phyloP scores from a whole-genome alignment of 2,888 invertebrate species.

The Ramazzottius varieornatus region DNA sequence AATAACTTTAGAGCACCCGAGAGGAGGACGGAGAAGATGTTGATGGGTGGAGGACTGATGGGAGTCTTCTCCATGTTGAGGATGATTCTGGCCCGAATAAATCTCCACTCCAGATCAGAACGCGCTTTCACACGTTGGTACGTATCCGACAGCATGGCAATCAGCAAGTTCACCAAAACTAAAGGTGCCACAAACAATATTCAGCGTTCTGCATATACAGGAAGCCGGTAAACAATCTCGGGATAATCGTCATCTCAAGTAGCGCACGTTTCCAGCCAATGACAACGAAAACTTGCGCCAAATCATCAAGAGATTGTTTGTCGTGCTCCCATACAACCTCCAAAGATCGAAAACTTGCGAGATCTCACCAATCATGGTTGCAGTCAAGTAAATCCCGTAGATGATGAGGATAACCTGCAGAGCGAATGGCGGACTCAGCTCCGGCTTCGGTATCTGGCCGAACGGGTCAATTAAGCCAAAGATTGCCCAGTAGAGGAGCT shows the following conservation, averaged over 20 bases:
- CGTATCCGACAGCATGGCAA: constrained; percentile 99
- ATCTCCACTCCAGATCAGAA: constrained; percentile 99
- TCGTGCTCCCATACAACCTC: background rate
- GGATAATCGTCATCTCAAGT: too few relatives aligned
- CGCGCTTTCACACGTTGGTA: constrained; percentile 97
- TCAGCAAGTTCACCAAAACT: constrained; percentile 89
- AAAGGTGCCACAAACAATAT: too few relatives aligned
- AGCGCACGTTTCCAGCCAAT: too few relatives aligned
- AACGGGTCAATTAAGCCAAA: background rate
- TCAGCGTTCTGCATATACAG: too few relatives aligned
- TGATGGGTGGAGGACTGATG: constrained; percentile 88
- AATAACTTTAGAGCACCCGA: too few relatives aligned
- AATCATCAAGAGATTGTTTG: background rate
- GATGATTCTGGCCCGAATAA: constrained; percentile 86
- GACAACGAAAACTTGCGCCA: too few relatives aligned
- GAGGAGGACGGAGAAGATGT: constrained; percentile 50
- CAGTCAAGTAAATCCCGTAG: constrained; percentile 89
- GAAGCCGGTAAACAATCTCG: too few relatives aligned
- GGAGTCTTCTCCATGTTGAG: constrained; percentile 91
- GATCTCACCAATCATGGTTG: too few relatives aligned
- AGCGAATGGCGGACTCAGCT: constrained; percentile 24
- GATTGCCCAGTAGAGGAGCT: background rate
- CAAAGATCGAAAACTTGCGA: constrained; percentile 28
- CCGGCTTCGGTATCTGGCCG: constrained; percentile 26
- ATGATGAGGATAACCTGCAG: constrained; percentile 32